Evolutionary conservation across 2,888 invertebrate genomes (phyloP).

Genomic region (Poecilobothrus nobilitatus): DNA sequence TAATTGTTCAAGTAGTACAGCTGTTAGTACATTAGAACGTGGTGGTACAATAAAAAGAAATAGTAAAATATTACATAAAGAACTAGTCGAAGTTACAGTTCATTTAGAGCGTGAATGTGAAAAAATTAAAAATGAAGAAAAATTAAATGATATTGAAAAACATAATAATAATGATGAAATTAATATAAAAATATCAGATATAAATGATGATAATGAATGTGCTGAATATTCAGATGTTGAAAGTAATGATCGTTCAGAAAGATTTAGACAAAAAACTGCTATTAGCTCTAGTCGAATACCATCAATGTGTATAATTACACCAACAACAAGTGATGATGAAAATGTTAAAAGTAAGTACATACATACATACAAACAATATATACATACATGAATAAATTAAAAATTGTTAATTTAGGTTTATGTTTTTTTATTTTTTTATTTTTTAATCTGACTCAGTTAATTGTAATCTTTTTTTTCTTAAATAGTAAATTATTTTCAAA

Average conservation of each 20-base stretch:
- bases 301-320: conserved; percentile 86
- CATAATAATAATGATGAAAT: conserved; percentile 17
- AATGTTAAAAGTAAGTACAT: conserved; percentile 29
- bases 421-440: neutral
- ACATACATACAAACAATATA: conserved; percentile 34
- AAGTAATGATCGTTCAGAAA: conserved; percentile 77
- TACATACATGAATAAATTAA: too few species aligned
- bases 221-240: conserved; percentile 81
- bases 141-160: conserved; percentile 18
- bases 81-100: conserved; percentile 25
- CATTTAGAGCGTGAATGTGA: conserved; percentile 34
- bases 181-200: conserved; percentile 23
- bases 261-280: conserved; percentile 76
- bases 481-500: neutral
- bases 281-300: conserved; percentile 82
- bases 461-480: neutral
- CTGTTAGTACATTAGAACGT: conserved; percentile 42
- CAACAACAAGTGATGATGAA: conserved; percentile 80
- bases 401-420: too few species aligned
- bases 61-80: conserved; percentile 12
- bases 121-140: conserved; percentile 16
- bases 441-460: neutral
- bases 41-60: conserved; percentile 45
- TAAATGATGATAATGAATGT: conserved; percentile 59
- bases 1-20: conserved; percentile 45